phyloP scores from a whole-genome alignment of 2,113 vertebrate genomes.

The Odocoileus hemionus region DNA sequence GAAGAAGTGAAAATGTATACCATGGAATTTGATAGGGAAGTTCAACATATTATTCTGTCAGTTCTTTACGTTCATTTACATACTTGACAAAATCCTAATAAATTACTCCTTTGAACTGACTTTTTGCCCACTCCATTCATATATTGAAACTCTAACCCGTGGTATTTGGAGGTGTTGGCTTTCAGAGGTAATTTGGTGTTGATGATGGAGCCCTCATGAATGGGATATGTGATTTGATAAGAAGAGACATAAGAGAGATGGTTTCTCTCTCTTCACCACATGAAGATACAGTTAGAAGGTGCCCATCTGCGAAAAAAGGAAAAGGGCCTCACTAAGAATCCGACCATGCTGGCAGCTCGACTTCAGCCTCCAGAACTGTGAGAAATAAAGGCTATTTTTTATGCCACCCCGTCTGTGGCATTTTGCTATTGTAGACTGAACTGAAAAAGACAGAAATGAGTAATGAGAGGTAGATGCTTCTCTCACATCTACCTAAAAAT shows the following conservation, averaged over 20 bases:
- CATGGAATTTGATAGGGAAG: background rate
- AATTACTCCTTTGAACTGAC: background rate
- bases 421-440: background rate
- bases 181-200: background rate
- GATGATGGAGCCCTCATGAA: background rate
- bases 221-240: background rate
- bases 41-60: background rate
- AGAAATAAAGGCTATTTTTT: background rate
- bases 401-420: background rate
- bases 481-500: background rate
- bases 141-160: background rate
- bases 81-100: background rate
- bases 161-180: background rate
- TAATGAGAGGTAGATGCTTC: background rate
- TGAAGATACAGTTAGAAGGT: background rate
- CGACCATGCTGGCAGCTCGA: background rate
- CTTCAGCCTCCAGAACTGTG: background rate
- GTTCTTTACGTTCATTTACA: background rate
- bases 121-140: background rate
- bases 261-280: background rate
- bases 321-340: background rate
- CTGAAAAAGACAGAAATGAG: background rate
- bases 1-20: background rate
- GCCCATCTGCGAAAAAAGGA: background rate
- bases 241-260: background rate